A percentile compares a stretch with the other conserved stretches of the same genome.
Evolutionary conservation across 2,888 invertebrate genomes (phyloP).

Genomic region (Heterodera filipjevi): DNA sequence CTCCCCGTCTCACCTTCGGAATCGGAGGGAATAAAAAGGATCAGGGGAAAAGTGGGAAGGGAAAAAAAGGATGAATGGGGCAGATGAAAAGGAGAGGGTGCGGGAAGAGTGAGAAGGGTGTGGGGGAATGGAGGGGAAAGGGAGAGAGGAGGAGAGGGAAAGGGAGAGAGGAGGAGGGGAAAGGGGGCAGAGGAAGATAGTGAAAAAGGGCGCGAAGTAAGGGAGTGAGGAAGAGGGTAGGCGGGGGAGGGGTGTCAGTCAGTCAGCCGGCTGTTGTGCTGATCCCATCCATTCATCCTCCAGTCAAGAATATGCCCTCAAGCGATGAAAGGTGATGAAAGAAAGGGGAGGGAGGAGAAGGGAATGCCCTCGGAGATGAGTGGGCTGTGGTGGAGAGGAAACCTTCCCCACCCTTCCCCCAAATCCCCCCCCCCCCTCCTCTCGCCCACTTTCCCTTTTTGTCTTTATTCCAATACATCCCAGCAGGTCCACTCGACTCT

Average conservation of each 20-base stretch:
- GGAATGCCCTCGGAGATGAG: conserved; percentile 7
- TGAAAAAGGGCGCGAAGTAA: not conserved
- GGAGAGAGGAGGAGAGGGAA: not conserved
- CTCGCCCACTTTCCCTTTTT: not conserved
- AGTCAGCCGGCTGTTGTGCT: not conserved
- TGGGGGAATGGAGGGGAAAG: not conserved
- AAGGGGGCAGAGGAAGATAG: not conserved
- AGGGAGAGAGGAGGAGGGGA: not conserved
- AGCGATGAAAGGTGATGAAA: conserved; percentile 18
- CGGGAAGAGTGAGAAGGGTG: not conserved
- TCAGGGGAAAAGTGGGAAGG: not conserved
- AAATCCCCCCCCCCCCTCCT: not conserved
- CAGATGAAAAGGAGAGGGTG: not conserved
- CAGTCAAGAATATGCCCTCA: conserved; percentile 23
- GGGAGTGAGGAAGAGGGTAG: not conserved
- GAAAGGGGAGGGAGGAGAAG: not conserved
- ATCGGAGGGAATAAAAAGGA: not conserved
- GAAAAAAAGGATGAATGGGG: not conserved
- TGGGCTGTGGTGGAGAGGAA: not conserved
- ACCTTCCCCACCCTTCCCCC: not conserved
- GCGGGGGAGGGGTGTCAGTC: not conserved
- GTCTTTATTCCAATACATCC: conserved; percentile 12
- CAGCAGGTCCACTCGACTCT: conserved; percentile 9
- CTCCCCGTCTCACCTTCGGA: conserved; percentile 6
- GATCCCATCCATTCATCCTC: conserved; percentile 22